Evolutionary conservation across 2,888 invertebrate genomes (phyloP).

Genomic region (Heliconius sara): DNA sequence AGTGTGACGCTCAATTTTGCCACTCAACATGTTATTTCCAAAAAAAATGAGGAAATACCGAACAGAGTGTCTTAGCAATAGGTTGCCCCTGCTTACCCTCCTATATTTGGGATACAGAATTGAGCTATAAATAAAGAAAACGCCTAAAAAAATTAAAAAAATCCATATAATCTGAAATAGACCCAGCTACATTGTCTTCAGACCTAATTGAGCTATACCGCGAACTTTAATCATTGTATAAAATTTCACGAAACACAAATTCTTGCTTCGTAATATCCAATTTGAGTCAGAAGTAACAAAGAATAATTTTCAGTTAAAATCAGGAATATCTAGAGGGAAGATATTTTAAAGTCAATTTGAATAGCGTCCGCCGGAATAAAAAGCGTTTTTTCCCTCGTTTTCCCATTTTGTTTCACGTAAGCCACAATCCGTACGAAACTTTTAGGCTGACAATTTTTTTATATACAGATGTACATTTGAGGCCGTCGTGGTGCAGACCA

Average conservation of each 20-base stretch:
- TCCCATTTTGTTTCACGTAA: conserved; percentile 11
- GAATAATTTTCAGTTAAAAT: conserved; percentile 20
- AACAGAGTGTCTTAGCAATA: no score
- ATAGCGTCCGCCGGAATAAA: not conserved
- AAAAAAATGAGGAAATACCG: no score
- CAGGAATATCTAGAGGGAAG: not conserved
- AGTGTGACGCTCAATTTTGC: no score
- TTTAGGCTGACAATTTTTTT: conserved; percentile 10
- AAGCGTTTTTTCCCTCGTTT: not conserved
- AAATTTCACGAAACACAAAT: conserved; percentile 7
- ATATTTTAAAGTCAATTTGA: conserved; percentile 12
- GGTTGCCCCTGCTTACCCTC: no score
- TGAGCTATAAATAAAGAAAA: no score
- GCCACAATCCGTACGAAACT: not conserved
- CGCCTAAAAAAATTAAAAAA: no score
- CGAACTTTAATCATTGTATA: conserved; percentile 1
- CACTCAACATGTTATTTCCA: not conserved
- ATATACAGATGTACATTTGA: not conserved
- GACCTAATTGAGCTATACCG: not conserved
- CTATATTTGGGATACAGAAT: no score
- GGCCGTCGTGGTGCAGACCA: no score
- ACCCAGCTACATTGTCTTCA: not conserved
- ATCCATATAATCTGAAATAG: no score
- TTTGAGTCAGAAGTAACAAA: conserved; percentile 8
- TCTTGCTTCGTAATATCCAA: conserved; percentile 2